Conservation (phyloP, 1,140 invertebrate genomes). For the Zaprionus ornatus region DNA sequence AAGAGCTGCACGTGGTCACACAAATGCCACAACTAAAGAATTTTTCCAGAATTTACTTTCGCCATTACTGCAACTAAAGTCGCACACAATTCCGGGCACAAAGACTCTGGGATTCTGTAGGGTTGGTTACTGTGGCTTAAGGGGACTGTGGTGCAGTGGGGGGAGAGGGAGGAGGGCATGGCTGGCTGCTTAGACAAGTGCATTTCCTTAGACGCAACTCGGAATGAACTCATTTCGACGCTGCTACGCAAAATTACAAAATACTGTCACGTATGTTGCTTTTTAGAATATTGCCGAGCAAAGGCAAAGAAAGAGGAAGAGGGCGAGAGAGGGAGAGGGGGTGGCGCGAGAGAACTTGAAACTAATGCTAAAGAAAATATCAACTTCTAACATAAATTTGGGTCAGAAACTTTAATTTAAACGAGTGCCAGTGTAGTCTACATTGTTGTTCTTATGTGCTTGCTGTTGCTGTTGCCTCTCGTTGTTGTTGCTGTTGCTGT, state of each 20-base stretch:
- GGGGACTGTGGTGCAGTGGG: background rate
- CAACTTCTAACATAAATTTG: slow-evolving; percentile 79
- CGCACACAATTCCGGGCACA: slow-evolving; percentile 22
- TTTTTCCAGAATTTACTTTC: slow-evolving; percentile 46
- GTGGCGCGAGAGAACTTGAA: slow-evolving; percentile 5
- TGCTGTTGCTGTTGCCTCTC: background rate
- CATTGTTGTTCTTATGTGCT: slow-evolving; percentile 39
- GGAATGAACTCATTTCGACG: slow-evolving; percentile 65
- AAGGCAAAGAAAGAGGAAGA: background rate
- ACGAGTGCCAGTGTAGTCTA: slow-evolving; percentile 60
- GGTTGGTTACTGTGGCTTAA: no score
- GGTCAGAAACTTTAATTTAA: slow-evolving; percentile 81
- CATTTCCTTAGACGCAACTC: slow-evolving; percentile 49
- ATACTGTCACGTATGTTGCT: slow-evolving; percentile 80
- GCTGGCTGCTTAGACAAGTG: slow-evolving; percentile 29
- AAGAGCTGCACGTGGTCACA: slow-evolving; percentile 45
- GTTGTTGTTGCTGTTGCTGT: slow-evolving; percentile 39
- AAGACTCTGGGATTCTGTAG: slow-evolving; percentile 15
- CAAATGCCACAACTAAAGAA: slow-evolving; percentile 20
- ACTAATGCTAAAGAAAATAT: slow-evolving; percentile 63
- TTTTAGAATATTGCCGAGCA: slow-evolving; percentile 72
- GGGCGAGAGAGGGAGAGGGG: no score
- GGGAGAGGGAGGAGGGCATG: background rate
- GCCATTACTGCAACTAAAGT: slow-evolving; percentile 47
- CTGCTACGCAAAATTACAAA: slow-evolving; percentile 64